A percentile compares a stretch with the other conserved stretches of the same genome.
Conservation (phyloP, 2,113 vertebrate genomes). For the Rousettus leschenaultii region DNA sequence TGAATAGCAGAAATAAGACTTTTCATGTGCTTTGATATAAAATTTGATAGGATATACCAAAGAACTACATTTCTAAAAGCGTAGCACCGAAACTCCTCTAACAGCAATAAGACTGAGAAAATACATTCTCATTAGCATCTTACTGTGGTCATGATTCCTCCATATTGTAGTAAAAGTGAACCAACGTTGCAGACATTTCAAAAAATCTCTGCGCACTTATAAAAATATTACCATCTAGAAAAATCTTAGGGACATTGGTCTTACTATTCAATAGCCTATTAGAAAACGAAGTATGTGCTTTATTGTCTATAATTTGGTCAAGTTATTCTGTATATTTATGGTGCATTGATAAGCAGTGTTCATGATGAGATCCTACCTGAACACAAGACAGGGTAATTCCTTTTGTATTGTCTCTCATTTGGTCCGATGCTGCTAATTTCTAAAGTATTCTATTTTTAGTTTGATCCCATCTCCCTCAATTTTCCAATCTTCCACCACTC, state of each 20-base stretch:
- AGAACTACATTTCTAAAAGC: slow-evolving; percentile 33
- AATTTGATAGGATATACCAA: slow-evolving; percentile 21
- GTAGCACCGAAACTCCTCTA: not conserved
- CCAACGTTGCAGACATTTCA: not conserved
- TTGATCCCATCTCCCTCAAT: not conserved
- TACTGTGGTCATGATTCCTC: not conserved
- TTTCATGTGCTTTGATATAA: slow-evolving; percentile 57
- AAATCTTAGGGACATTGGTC: not conserved
- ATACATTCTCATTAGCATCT: not conserved
- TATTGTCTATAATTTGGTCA: not conserved
- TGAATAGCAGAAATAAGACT: slow-evolving; percentile 56
- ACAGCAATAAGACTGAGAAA: slow-evolving; percentile 1
- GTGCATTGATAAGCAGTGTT: not conserved
- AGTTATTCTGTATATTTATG: not conserved
- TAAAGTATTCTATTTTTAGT: not conserved
- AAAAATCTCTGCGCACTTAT: not conserved
- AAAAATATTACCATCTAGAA: not conserved
- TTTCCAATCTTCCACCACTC: not conserved
- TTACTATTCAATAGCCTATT: not conserved
- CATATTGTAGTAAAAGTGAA: not conserved
- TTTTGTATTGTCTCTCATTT: not conserved
- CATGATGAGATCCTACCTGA: not conserved
- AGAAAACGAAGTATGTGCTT: not conserved
- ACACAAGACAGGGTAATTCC: not conserved
- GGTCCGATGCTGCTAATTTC: not conserved